These are phyloP conservation scores for Aspidapion aeneum DNA, from an alignment of 2,888 invertebrate genomes.

Conservation along the genomic window DNA sequence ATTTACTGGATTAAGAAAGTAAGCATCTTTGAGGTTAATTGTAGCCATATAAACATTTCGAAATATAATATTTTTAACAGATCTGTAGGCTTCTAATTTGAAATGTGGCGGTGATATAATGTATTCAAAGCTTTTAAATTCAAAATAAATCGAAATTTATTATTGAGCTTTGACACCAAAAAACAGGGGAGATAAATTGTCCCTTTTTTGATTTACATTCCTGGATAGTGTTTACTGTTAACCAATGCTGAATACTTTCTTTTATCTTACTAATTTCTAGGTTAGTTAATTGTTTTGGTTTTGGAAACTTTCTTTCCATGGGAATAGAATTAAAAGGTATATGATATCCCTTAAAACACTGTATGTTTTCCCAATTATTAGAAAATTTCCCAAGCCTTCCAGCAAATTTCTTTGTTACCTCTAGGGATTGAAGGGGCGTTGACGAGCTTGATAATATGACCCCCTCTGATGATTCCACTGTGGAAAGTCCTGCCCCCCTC, in stretches of 20 bases:
- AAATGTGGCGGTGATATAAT: constrained; percentile 6
- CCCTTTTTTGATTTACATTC: no score
- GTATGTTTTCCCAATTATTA: not conserved
- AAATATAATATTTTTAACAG: not conserved
- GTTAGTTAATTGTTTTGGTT: constrained; percentile 4
- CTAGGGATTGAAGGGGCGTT: constrained; percentile 6
- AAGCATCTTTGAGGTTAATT: not conserved
- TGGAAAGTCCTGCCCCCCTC: no score
- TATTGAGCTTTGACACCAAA: not conserved
- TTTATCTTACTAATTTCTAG: no score
- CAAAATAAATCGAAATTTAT: not conserved
- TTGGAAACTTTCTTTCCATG: not conserved
- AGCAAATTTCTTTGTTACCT: no score
- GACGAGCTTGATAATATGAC: no score
- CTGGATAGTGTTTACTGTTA: no score
- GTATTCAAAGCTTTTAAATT: not conserved
- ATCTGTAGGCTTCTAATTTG: not conserved
- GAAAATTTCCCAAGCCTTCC: no score
- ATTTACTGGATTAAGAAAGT: not conserved
- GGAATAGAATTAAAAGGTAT: not conserved
- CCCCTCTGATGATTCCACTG: constrained; percentile 3
- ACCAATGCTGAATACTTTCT: no score
- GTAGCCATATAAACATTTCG: not conserved
- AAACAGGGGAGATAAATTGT: not conserved
- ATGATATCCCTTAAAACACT: not conserved